Evolutionary conservation across 2,888 invertebrate species (phyloP), one percentile per base, ranked within the genome.

Genomic region (Sminthurinus aureus): DNA sequence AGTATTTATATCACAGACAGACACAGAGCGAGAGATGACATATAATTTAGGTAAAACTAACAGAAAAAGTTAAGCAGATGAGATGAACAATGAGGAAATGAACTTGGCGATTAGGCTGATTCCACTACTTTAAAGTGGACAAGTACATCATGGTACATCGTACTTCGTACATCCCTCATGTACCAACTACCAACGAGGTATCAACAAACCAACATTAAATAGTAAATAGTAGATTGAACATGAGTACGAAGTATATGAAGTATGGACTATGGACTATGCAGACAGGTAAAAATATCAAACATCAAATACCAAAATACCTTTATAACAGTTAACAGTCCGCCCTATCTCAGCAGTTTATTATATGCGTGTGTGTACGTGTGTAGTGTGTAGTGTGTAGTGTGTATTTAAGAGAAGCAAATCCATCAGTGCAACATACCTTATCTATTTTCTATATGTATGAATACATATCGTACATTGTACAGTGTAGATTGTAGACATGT

Each of bases 81-180:
- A 38, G 38, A 69, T 75, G 75, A 75, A 52, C 75, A 75, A 75
- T 75, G 75, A 75, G 75, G 75, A 75, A 75, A 52, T 75, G 75
- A 75, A 52, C 75, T 50, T 75, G 75, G 75, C n/a, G 75, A 75
- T 52, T 75, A 75, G 75, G 51, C 9, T 38, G 38, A 75, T 13
- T 20, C 20, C 12, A 24, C 12, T n/a, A 69, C 69, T 22, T n/a
- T 24, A 58, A 12, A 20, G 69, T 20, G 18, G 69, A 69, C 69
- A 69, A n/a, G 20, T n/a, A n/a, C n/a, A n/a, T n/a, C n/a, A n/a
- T n/a, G n/a, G n/a, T n/a, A n/a, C n/a, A n/a, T n/a, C n/a, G n/a
- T n/a, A n/a, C n/a, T n/a, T n/a, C n/a, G 69, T 20, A 13, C n/a
- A 69, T 69, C 18, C 69, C 69, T 69, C 3, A 69, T 69, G 18